Evolutionary conservation across 2,888 invertebrate genomes (phyloP).

Genomic region (Drosophila sordidula): DNA sequence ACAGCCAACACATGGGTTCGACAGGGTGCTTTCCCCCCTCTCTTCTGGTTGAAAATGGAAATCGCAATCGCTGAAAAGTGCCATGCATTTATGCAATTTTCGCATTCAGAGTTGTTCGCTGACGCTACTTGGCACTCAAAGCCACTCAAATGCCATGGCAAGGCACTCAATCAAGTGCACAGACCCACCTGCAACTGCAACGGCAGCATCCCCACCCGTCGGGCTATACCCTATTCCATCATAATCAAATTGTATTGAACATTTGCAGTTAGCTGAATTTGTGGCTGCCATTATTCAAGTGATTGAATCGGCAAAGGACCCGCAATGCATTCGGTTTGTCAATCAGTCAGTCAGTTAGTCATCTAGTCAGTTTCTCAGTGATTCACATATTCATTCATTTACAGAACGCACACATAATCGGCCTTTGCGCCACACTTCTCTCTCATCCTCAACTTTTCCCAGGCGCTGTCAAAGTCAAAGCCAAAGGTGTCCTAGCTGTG

Average conservation of each 20-base stretch:
- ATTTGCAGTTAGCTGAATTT: constrained; percentile 79
- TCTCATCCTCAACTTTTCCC: background rate
- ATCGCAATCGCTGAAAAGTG: constrained; percentile 72
- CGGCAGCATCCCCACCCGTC: background rate
- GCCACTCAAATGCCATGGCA: constrained; percentile 78
- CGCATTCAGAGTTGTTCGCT: constrained; percentile 61
- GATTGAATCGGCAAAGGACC: constrained; percentile 70
- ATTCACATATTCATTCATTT: constrained; percentile 67
- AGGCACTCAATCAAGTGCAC: constrained; percentile 79
- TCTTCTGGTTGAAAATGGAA: constrained; percentile 41
- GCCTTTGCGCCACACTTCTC: constrained; percentile 10
- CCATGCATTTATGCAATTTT: constrained; percentile 78
- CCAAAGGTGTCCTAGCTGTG: constrained; percentile 42
- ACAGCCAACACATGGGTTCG: constrained; percentile 16
- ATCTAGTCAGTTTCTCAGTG: constrained; percentile 33
- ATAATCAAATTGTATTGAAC: constrained; percentile 81
- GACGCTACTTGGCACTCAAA: constrained; percentile 70
- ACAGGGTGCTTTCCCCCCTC: constrained; percentile 14
- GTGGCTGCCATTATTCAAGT: constrained; percentile 72
- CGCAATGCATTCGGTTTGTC: constrained; percentile 57
- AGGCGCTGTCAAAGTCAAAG: constrained; percentile 46
- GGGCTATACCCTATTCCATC: constrained; percentile 37
- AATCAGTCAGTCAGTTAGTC: constrained; percentile 35
- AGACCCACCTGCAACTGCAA: constrained; percentile 20
- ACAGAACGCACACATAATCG: constrained; percentile 36